Base-by-base conservation (phyloP, 2,888 invertebrate species). In the Ophion obscuratus region DNA sequence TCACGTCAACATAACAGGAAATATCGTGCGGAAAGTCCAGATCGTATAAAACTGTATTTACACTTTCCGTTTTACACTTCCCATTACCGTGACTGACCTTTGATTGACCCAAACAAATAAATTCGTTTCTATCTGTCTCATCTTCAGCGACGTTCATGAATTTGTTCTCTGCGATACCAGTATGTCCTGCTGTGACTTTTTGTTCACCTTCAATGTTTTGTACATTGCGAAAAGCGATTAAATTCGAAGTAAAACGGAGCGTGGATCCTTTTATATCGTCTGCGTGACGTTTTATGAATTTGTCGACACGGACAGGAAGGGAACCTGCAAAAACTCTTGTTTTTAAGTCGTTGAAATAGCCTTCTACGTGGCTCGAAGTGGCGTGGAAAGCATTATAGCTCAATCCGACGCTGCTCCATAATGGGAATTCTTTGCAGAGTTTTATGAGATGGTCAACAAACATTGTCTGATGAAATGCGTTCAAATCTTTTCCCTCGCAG, bases 381-480 rank as follows among this genome's bases (percentile, higher is more conserved):
- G 31, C 31, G 4, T 31, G 31, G 31, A 31, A 31, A 31, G 31
- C 31, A 31, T 31, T 31, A 31, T 31, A 31, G 31, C 44, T 20
- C 5, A 68, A 44, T 20, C 68, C 68, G 9, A 68, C 68, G 24
- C 40, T 44, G 44, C 44, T 57, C 71, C 71, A 71, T 14, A 71
- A 57, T 44, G 71, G 71, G 9, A 71, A 57, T 9, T 57, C 53
- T 57, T 14, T 59, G n/a, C 40, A 24, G 40, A 71, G 20, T 44
- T 57, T 71, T 17, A 24, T 4, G 7, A 71, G 31, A 27, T 24
- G 27, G 53, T 73, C n/a, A 2, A 74, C 24, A 66, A 81, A 74
- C 24, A 40, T 62, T 14, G 81, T 74, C n/a, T 71, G 57, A 47
- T 74, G 64, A 27, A 74, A 81, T 17, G 81, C 24, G 71, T 73